Evolutionary conservation across 2,888 invertebrate genomes (phyloP), one percentile per base, ranked within the genome.

Genomic region (Griposia aprilina): DNA sequence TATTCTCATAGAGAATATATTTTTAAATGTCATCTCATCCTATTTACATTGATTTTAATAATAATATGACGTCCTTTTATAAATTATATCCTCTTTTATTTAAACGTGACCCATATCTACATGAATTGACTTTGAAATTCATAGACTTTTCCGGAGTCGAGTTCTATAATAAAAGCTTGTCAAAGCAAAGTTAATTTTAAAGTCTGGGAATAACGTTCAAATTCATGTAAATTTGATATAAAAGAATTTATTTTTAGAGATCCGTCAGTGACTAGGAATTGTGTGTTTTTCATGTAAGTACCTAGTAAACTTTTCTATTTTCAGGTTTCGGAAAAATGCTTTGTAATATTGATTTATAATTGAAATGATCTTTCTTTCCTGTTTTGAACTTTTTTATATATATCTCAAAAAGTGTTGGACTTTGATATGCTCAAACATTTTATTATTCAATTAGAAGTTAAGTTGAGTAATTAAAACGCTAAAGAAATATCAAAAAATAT

Each of bases 81-180:
- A 66, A 41, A 65, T 74, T 55, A 74, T 74, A 23, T 68, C 15
- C 20, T 20, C 41, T 73, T 85, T 75, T 81, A 81, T 74, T 41
- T n/a, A 59, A 78, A 36, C 23, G 48, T 59, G 65, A 77, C 86
- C 74, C 75, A 78, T 65, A 36, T 36, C 30, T 36, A 74, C 78
- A 79, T 57, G 81, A 82, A 87, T 85, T 71, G 80, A 79, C 83
- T 85, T 87, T 82, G 75, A 80, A 87, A 88, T 86, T 88, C 88
- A 83, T 80, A 65, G 75, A 81, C 76, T 83, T 88, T 87, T 77
- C 86, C 73, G 63, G 30, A 55, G 45, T 60, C 48, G 80, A 89
- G 90, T 93, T 94, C 93, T 93, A 92, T 85, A 65, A 75, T 76
- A 76, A 76, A 73, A 20, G 10, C 36, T 20, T 59, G 26, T 65